phyloP scores from a whole-genome alignment of 2,888 invertebrate species.

The Drosophila tripunctata region DNA sequence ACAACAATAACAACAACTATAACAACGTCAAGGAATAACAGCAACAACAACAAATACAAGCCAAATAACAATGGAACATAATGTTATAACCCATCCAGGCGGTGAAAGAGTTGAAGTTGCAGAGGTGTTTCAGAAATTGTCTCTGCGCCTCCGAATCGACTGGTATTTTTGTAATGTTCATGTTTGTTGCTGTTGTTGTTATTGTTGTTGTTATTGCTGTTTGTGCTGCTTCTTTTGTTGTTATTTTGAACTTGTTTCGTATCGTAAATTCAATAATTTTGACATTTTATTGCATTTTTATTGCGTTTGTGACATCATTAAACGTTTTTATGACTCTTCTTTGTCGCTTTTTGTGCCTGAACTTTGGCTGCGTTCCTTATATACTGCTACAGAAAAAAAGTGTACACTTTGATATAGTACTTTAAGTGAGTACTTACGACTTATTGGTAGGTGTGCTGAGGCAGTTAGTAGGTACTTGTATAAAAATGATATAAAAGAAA shows the following conservation, averaged over 20 bases:
- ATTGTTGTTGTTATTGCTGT: constrained; percentile 32
- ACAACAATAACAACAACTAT: constrained; percentile 29
- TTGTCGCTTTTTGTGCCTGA: constrained; percentile 70
- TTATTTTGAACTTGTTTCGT: constrained; percentile 78
- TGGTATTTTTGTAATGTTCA: constrained; percentile 35
- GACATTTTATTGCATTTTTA: constrained; percentile 80
- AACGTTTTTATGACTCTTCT: constrained; percentile 77
- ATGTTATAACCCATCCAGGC: constrained; percentile 71
- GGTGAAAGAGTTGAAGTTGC: constrained; percentile 68
- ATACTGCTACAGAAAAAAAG: constrained; percentile 15
- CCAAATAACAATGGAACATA: constrained; percentile 75
- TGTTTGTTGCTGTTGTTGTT: constrained; percentile 47
- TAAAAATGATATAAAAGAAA: too few species aligned
- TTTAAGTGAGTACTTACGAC: constrained; percentile 10
- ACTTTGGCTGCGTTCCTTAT: constrained; percentile 56
- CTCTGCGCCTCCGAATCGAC: constrained; percentile 33
- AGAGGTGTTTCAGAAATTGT: constrained; percentile 68
- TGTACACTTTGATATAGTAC: constrained; percentile 10
- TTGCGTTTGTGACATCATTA: constrained; percentile 80
- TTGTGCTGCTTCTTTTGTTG: constrained; percentile 45
- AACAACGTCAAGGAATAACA: constrained; percentile 41
- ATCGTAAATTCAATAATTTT: constrained; percentile 80
- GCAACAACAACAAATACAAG: background rate
- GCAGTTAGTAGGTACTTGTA: too few species aligned
- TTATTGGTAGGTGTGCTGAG: background rate